Percentiles rank a stretch among this genome's conserved stretches.
phyloP scores from a whole-genome alignment of 1,140 invertebrate species.

The Trichoplusia ni region DNA sequence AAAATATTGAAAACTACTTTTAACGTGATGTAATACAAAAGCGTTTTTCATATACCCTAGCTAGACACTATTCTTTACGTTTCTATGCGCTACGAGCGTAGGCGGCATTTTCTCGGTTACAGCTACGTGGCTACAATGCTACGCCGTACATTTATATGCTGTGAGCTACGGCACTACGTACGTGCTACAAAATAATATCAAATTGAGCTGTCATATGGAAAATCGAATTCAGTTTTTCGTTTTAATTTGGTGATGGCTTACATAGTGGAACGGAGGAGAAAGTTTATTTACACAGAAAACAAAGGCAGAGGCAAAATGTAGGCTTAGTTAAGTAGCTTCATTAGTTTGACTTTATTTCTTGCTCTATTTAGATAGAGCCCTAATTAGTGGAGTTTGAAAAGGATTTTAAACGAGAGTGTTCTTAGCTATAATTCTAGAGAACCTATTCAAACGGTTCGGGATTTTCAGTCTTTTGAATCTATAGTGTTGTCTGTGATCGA shows the following conservation, averaged over 20 bases:
- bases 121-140: conserved; percentile 15
- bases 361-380: no score
- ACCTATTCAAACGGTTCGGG: no score
- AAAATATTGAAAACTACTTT: not conserved
- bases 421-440: no score
- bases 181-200: not conserved
- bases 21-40: not conserved
- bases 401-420: no score
- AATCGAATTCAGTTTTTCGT: not conserved
- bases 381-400: no score
- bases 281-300: not conserved
- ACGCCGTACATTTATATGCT: no score
- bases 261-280: no score
- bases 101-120: conserved; percentile 9
- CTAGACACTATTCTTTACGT: not conserved
- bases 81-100: conserved; percentile 4
- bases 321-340: no score
- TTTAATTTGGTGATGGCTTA: not conserved
- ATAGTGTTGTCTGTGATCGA: no score
- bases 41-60: not conserved
- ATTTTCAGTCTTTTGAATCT: no score
- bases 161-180: conserved; percentile 1
- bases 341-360: no score
- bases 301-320: no score
- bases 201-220: not conserved